phyloP scores from a whole-genome alignment of 1,140 invertebrate genomes.

The Drosophila prosaltans region DNA sequence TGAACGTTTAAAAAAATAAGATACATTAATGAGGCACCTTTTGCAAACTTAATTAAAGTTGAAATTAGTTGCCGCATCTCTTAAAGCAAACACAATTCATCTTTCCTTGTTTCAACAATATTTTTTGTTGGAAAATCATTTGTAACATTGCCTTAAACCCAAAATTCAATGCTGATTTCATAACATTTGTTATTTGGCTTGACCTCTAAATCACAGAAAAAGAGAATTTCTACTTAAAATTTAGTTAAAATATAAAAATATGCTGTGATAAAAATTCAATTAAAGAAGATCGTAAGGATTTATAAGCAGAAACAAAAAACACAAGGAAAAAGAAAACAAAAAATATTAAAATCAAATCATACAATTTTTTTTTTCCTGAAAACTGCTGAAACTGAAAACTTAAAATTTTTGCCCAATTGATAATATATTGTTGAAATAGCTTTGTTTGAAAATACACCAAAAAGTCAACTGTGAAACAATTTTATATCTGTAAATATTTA shows the following conservation, averaged over 20 bases:
- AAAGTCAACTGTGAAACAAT: constrained; percentile 68
- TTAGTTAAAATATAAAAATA: constrained; percentile 61
- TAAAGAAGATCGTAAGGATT: constrained; percentile 72
- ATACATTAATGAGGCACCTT: too few relatives aligned
- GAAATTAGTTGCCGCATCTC: too few relatives aligned
- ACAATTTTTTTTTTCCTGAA: constrained; percentile 34
- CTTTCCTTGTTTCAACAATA: too few relatives aligned
- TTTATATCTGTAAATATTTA: constrained; percentile 79
- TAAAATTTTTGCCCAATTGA: constrained; percentile 31
- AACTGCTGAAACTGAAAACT: constrained; percentile 57
- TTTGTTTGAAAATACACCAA: constrained; percentile 26
- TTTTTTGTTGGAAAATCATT: too few relatives aligned
- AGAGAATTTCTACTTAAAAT: constrained; percentile 39
- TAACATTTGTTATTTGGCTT: constrained; percentile 23
- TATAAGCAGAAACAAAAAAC: constrained; percentile 25
- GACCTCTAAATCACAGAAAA: constrained; percentile 29
- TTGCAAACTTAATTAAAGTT: too few relatives aligned
- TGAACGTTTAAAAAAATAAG: too few relatives aligned
- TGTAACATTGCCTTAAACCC: too few relatives aligned
- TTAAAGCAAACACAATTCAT: too few relatives aligned
- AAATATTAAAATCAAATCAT: constrained; percentile 31
- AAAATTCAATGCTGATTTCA: background rate
- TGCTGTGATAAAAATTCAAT: constrained; percentile 82
- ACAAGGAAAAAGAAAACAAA: constrained; percentile 25
- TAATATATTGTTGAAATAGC: constrained; percentile 27